Base-by-base conservation (phyloP, 2,113 vertebrate species). In the Dissostichus mawsoni region DNA sequence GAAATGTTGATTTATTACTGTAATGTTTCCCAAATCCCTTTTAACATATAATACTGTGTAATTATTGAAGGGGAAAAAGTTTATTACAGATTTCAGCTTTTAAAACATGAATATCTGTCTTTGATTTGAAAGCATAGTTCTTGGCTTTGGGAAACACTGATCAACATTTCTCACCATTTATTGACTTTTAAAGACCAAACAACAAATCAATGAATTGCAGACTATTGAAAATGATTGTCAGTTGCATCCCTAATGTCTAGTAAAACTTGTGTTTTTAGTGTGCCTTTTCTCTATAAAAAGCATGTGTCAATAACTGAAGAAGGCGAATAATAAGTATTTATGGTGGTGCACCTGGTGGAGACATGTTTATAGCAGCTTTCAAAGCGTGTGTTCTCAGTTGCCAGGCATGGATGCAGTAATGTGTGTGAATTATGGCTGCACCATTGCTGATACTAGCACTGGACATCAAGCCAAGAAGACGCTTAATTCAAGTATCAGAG, bases 341-440 rank as follows among this genome's bases (percentile, higher is more conserved):
- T 12, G 29, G 11, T 12, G 5, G 16, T 64, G 50, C 10, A 20
- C 2, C 23, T 29, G 48, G 12, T 11, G 25, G 33, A 53, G 51
- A 12, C 16, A 16, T 51, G 33, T 48, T 84, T 57, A 33, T 8
- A 69, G 17, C 55, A 51, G 36, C 70, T 59, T n/a, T 59, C 18
- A 5, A 52, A 23, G 51, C 44, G 29, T 55, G 45, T 55, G 12
- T 48, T 20, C 9, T 44, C 20, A 62, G 52, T 63, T 57, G 65
- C 44, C 14, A 18, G 16, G 16, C 29, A 20, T 17, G 4, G 57
- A 56, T 74, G 64, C 69, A 80, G 50, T 74, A 36, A 14, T 48
- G 63, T 76, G 52, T 86, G 69, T 82, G 78, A 87, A 65, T 90
- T 80, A 82, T 82, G 57, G 76, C 47, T 85, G 76, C 78, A 82